Conservation (phyloP, 2,888 invertebrate genomes). For the Megamerina dolium region DNA sequence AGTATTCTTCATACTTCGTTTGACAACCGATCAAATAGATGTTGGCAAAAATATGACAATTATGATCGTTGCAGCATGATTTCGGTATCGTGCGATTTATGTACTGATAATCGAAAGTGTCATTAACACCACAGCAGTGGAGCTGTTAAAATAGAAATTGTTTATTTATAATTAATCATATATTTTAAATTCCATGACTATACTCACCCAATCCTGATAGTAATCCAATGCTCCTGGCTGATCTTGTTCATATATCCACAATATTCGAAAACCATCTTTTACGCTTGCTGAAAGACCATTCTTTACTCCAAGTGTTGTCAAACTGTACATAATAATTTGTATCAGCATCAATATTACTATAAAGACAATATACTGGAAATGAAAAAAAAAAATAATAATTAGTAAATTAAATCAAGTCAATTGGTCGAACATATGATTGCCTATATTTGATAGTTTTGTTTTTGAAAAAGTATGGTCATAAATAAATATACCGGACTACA, state of each 20-base stretch:
- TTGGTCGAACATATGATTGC: no score
- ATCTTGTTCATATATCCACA: slow-evolving; percentile 34
- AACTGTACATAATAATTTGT: slow-evolving; percentile 36
- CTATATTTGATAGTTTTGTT: no score
- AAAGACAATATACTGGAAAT: slow-evolving; percentile 28
- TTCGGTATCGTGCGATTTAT: slow-evolving; percentile 33
- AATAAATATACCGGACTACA: slow-evolving; percentile 13
- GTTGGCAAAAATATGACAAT: slow-evolving; percentile 26
- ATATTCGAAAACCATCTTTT: slow-evolving; percentile 33
- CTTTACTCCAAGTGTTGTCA: slow-evolving; percentile 39
- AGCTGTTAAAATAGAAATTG: slow-evolving; percentile 15
- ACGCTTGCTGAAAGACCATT: slow-evolving; percentile 41
- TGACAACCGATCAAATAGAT: slow-evolving; percentile 34
- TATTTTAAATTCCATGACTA: not conserved
- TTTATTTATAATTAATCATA: not conserved
- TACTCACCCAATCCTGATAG: slow-evolving; percentile 34
- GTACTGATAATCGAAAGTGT: slow-evolving; percentile 30
- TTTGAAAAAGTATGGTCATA: no score
- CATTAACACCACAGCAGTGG: slow-evolving; percentile 41
- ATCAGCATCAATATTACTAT: slow-evolving; percentile 31
- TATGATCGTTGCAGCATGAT: slow-evolving; percentile 30
- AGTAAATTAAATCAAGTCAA: no score
- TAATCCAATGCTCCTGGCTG: slow-evolving; percentile 34
- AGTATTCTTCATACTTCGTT: slow-evolving; percentile 34
- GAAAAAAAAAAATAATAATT: no score